A percentile compares a stretch with the other conserved stretches of the same genome.
Conservation (phyloP, 2,113 vertebrate species). For the Crocuta crocuta region DNA sequence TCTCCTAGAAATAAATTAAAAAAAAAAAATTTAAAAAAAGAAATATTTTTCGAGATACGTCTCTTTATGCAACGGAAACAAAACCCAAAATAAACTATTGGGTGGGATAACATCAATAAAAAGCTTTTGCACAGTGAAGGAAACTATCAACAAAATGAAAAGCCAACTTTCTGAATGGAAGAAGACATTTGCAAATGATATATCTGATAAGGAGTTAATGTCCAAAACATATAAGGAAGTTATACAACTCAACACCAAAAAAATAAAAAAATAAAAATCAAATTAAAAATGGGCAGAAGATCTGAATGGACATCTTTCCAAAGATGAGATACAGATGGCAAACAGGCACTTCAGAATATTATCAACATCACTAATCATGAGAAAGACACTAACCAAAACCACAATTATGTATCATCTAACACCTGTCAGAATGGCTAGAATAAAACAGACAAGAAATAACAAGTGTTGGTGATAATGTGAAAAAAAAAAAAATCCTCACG, state of each 20-base stretch:
- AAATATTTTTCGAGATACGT: not conserved
- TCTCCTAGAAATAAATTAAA: too few species aligned
- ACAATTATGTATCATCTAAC: not conserved
- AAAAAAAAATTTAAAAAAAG: too few species aligned
- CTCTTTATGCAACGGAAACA: not conserved
- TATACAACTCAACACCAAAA: not conserved
- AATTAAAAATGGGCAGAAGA: not conserved
- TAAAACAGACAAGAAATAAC: not conserved
- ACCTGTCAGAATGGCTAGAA: not conserved
- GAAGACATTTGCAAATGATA: not conserved
- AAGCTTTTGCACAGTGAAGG: not conserved
- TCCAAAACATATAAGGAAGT: not conserved
- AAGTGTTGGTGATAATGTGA: not conserved
- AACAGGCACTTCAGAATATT: not conserved
- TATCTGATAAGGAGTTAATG: not conserved
- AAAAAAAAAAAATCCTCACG: not conserved
- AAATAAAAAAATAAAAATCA: not conserved
- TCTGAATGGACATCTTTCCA: not conserved
- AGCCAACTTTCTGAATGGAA: not conserved
- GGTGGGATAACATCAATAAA: not conserved
- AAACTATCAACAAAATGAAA: not conserved
- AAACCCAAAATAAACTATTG: not conserved
- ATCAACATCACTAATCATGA: not conserved
- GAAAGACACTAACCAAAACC: not conserved
- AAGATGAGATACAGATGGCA: not conserved